Evolutionary conservation across 2,797 vertebrate species (phyloP).

Genomic region (Pyrocephalus nanus): DNA sequence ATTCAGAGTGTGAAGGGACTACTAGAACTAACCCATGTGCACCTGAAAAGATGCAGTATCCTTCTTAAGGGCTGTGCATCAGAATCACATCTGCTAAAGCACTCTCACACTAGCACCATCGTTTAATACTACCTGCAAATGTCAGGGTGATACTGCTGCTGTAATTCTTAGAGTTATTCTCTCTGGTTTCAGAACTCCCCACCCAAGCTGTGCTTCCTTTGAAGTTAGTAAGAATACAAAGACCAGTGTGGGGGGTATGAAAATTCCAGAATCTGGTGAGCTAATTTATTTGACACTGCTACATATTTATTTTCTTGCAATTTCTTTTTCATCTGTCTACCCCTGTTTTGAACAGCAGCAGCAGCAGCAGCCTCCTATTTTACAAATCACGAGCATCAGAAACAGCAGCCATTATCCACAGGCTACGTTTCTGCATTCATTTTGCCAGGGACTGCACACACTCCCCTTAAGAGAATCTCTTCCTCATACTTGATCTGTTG

Average conservation of each 20-base stretch:
- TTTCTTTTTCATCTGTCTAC: not conserved
- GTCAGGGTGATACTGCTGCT: not conserved
- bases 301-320: not conserved
- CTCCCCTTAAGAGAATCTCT: conserved; percentile 46
- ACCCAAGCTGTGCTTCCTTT: not conserved
- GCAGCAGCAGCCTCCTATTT: not conserved
- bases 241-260: fast-evolving
- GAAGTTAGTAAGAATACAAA: not conserved
- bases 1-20: not conserved
- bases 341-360: not conserved
- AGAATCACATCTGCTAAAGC: not conserved
- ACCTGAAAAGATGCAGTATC: not conserved
- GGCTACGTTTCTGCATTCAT: not conserved
- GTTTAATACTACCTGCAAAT: not conserved
- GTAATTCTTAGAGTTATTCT: not conserved
- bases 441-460: not conserved
- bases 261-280: not conserved
- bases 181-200: not conserved
- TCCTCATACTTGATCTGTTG: conserved; percentile 56
- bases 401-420: not conserved
- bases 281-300: not conserved
- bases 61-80: not conserved
- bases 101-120: not conserved
- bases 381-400: not conserved
- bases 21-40: not conserved